Percentiles rank a stretch among this genome's conserved stretches.
Evolutionary conservation across 2,797 vertebrate species (phyloP).

Genomic region (Antrozous pallidus): DNA sequence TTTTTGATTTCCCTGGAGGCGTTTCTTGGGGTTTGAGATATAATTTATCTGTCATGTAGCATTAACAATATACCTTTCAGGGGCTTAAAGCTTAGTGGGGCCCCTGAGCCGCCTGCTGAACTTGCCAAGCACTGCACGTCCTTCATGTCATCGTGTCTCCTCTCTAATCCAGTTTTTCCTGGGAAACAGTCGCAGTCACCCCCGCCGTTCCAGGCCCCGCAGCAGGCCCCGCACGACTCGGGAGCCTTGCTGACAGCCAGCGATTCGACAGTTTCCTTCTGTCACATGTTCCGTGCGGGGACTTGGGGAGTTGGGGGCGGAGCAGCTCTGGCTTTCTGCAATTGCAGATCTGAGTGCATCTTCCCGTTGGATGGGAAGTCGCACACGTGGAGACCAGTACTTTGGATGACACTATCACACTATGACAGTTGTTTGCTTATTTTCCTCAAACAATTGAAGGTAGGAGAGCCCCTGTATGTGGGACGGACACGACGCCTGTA

Average conservation of each 20-base stretch:
- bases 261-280: background rate
- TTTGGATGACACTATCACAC: background rate
- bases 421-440: background rate
- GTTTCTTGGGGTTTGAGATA: constrained; percentile 64
- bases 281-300: background rate
- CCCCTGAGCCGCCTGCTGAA: constrained; percentile 44
- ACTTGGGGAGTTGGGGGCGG: background rate
- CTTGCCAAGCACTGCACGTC: background rate
- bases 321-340: background rate
- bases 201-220: background rate
- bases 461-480: background rate
- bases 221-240: background rate
- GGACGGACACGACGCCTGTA: background rate
- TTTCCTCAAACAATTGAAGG: background rate
- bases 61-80: constrained; percentile 77
- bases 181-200: constrained; percentile 43
- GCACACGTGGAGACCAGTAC: background rate
- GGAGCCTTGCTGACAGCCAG: constrained; percentile 33
- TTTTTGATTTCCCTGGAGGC: constrained; percentile 75
- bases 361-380: background rate
- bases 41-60: constrained; percentile 72
- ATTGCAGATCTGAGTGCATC: background rate
- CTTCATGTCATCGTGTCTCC: background rate
- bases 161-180: constrained; percentile 67
- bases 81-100: constrained; percentile 67